Evolutionary conservation across 2,888 invertebrate species (phyloP).

Genomic region (Lycia hirtaria): DNA sequence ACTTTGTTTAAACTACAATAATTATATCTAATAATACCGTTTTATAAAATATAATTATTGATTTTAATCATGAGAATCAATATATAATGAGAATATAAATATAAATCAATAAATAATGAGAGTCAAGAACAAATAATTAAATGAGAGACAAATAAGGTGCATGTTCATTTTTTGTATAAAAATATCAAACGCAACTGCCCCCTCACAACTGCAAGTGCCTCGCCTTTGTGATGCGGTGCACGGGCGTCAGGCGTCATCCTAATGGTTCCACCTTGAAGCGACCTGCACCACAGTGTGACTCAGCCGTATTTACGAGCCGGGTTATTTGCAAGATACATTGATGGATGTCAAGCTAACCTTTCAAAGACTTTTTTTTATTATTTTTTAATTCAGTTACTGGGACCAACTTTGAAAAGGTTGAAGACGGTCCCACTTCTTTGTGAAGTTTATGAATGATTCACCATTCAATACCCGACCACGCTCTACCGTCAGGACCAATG

Average conservation of each 20-base stretch:
- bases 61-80: no score
- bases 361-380: conserved; percentile 36
- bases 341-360: conserved; percentile 46
- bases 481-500: background rate
- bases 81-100: no score
- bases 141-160: no score
- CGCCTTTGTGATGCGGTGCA: conserved; percentile 43
- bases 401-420: conserved; percentile 35
- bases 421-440: conserved; percentile 25
- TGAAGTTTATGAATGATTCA: conserved; percentile 27
- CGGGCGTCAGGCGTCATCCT: conserved; percentile 40
- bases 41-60: no score
- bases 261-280: conserved; percentile 53
- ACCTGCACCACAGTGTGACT: conserved; percentile 52
- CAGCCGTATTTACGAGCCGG: conserved; percentile 48
- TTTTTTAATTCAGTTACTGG: conserved; percentile 35
- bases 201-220: conserved; percentile 34
- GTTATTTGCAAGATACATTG: conserved; percentile 46
- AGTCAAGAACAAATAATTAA: no score
- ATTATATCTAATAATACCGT: no score
- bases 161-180: conserved; percentile 4
- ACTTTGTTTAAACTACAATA: no score
- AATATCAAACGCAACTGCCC: conserved; percentile 25
- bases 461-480: background rate
- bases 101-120: no score